phyloP scores from a whole-genome alignment of 30 jellyfish, hydroid and myxozoan genomes.

The Aurelia aurita region DNA sequence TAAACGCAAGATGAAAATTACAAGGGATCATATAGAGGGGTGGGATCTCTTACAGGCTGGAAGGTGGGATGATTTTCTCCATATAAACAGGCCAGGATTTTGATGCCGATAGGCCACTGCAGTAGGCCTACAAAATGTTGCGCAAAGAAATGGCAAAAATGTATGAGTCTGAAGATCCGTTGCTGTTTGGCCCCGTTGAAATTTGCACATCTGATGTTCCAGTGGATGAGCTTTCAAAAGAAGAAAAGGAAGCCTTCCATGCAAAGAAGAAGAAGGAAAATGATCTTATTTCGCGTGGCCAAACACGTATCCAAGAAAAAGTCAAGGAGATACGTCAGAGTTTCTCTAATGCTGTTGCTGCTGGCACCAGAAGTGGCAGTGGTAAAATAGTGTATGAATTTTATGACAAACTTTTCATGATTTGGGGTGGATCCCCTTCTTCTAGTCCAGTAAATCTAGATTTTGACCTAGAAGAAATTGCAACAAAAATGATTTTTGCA shows the following conservation, averaged over 20 bases:
- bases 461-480: no score
- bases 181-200: neutral
- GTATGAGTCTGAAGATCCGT: neutral
- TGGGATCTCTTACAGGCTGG: no score
- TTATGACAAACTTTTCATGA: conserved; percentile 8
- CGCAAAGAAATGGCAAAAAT: conserved; percentile 29
- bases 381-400: conserved; percentile 16
- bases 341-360: conserved; percentile 29
- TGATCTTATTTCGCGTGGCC: neutral
- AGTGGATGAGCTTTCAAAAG: conserved; percentile 1
- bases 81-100: conserved; percentile 49
- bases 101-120: conserved; percentile 24
- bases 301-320: conserved; percentile 22
- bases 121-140: neutral
- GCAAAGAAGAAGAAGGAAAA: neutral
- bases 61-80: no score
- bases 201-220: neutral
- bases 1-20: no score
- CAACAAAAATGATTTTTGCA: no score
- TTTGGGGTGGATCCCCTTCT: conserved; percentile 9
- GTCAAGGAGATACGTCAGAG: conserved; percentile 40
- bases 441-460: no score
- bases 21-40: no score
- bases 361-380: conserved; percentile 40
- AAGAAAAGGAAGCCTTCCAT: neutral